Conservation (phyloP, 2,888 invertebrate genomes). For the Scaptomyza caliginosa region DNA sequence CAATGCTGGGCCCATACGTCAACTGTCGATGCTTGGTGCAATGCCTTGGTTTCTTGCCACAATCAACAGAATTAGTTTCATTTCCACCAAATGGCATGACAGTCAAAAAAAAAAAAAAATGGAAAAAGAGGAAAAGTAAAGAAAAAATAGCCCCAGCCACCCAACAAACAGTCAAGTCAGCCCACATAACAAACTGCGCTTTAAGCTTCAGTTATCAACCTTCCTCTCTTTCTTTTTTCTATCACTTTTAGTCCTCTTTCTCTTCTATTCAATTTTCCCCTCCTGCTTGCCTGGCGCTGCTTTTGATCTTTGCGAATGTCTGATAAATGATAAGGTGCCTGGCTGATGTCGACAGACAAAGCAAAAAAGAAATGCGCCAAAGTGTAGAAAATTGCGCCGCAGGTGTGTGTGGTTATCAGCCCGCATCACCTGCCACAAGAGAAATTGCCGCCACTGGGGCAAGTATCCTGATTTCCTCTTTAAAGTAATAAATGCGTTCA, state of each 20-base stretch:
- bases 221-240: background rate
- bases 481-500: constrained; percentile 1
- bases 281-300: constrained; percentile 41
- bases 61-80: constrained; percentile 75
- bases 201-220: constrained; percentile 32
- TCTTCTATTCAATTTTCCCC: constrained; percentile 30
- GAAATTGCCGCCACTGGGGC: constrained; percentile 13
- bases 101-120: constrained; percentile 12
- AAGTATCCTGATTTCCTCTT: constrained; percentile 1
- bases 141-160: background rate
- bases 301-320: constrained; percentile 65
- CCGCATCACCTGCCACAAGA: constrained; percentile 31
- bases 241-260: background rate
- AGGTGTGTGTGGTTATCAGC: constrained; percentile 57
- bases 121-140: background rate
- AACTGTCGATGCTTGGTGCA: constrained; percentile 62
- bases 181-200: constrained; percentile 66
- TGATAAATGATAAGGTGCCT: constrained; percentile 70
- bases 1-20: constrained; percentile 49
- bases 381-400: constrained; percentile 67
- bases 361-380: constrained; percentile 38
- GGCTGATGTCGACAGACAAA: constrained; percentile 12
- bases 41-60: constrained; percentile 48
- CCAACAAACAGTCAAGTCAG: constrained; percentile 8
- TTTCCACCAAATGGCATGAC: constrained; percentile 63